Percentiles rank a stretch among this genome's conserved stretches.
Conservation (phyloP, 2,113 vertebrate genomes). For the Carassius carassius region DNA sequence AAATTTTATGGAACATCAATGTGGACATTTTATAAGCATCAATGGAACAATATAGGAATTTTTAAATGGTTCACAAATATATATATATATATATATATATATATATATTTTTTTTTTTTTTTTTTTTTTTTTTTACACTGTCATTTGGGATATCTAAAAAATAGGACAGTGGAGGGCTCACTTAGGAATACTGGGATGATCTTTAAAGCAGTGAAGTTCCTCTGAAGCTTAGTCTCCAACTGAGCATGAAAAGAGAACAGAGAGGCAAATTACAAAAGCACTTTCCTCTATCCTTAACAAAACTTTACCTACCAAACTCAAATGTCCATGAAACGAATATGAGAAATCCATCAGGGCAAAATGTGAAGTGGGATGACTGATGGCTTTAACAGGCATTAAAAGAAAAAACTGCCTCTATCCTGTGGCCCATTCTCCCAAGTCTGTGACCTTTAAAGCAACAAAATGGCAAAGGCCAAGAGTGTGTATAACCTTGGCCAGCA, state of each 20-base stretch:
- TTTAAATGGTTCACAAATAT: neutral
- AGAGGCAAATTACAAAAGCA: conserved; percentile 18
- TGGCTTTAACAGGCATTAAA: conserved; percentile 52
- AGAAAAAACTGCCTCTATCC: conserved; percentile 15
- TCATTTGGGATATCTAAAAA: neutral
- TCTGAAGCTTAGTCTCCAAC: conserved; percentile 41
- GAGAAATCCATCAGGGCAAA: conserved; percentile 65
- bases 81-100: neutral
- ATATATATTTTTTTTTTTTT: neutral
- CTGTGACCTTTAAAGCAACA: conserved; percentile 69
- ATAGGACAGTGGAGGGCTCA: neutral
- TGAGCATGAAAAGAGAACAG: conserved; percentile 49
- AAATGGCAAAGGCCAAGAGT: conserved; percentile 48
- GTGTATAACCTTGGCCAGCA: conserved; percentile 54
- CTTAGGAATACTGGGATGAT: neutral
- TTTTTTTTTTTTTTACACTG: neutral
- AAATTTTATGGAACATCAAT: neutral
- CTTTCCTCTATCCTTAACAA: conserved; percentile 51
- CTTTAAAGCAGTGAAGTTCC: conserved; percentile 31
- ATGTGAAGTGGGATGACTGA: conserved; percentile 59
- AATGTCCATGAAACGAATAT: conserved; percentile 78
- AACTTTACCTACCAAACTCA: conserved; percentile 65
- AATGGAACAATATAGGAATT: neutral
- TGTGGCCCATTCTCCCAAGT: conserved; percentile 58
- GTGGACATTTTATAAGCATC: neutral